Base-by-base conservation (phyloP, 2,888 invertebrate species). In the Tenthredo livida region DNA sequence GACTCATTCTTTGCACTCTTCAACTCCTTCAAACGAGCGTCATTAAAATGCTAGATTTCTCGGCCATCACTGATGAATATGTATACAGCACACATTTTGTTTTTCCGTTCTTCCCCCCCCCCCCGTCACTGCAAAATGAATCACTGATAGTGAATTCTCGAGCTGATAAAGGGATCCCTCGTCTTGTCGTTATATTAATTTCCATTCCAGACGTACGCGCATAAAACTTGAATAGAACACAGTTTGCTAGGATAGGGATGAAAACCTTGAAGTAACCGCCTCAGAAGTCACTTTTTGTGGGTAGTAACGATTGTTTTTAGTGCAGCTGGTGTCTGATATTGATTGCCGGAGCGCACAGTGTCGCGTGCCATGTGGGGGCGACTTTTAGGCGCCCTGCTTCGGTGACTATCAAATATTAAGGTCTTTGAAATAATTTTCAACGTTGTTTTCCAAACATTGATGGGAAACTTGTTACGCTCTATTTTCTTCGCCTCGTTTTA, bases 301-400 rank as follows among this genome's bases (percentile, higher is more conserved):
- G 37, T 33, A 40, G 40, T 37, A 58, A 58, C 25, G 37, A 40
- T 80, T 80, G 21, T 15, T 80, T 37, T 50, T 7, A 21, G 54
- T 37, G 58, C 58, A 80, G 37, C 61, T 37, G 58, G 50, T 80
- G 58, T 61, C 25, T n/a, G 12, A 15, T 80, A 80, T 80, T 40
- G 80, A 80, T 80, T 80, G 50, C 29, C 72, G 54, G 29, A 75
- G 47, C 75, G 75, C 21, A 25, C 9, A 33, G 40, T 54, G 77
- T 80, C 61, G 80, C 61, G 80, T 80, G 80, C 58, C 61, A 40
- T 80, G 61, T 50, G 80, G 61, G 80, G 80, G 61, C 40, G 61
- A 80, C 61, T 33, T 17, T 15, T 40, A 37, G 80, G 80, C 80
- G 61, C 80, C 77, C 77, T 25, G 29, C 50, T 75, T 54, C 54